These are phyloP conservation scores for Dicyrtomina minuta DNA, from an alignment of 2,888 invertebrate genomes.

Conservation along the genomic window DNA sequence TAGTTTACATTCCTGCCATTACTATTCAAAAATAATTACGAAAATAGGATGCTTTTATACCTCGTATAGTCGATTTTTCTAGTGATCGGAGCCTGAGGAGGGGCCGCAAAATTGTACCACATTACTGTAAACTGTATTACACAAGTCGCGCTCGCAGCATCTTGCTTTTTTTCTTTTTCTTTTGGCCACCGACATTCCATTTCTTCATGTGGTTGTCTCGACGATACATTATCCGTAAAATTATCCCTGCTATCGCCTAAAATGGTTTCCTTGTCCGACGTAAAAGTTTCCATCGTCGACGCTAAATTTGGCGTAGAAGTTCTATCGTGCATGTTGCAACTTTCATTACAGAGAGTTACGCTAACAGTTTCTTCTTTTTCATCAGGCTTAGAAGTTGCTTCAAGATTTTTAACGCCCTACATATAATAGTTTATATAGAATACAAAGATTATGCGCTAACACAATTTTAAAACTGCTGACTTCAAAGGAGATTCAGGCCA, in stretches of 20 bases:
- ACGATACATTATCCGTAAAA: not conserved
- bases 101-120: slow-evolving; percentile 98
- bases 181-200: slow-evolving; percentile 43
- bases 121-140: slow-evolving; percentile 84
- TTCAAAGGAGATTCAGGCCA: too few relatives aligned
- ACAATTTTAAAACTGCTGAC: not conserved
- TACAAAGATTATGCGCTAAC: not conserved
- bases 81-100: slow-evolving; percentile 89
- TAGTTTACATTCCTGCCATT: too few relatives aligned
- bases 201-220: slow-evolving; percentile 55
- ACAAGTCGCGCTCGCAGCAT: slow-evolving; percentile 65
- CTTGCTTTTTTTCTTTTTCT: slow-evolving; percentile 58
- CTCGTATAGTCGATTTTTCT: slow-evolving; percentile 91
- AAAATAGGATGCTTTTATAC: too few relatives aligned
- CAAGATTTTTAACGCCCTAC: slow-evolving; percentile 51
- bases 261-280: slow-evolving; percentile 37
- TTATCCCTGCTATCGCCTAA: slow-evolving; percentile 57
- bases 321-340: slow-evolving; percentile 18
- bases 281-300: slow-evolving; percentile 38
- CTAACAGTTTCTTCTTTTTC: slow-evolving; percentile 50
- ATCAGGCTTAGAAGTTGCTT: slow-evolving; percentile 42
- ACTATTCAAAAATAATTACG: too few relatives aligned
- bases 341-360: slow-evolving; percentile 51
- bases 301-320: slow-evolving; percentile 41
- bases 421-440: slow-evolving; percentile 9